Conservation (phyloP, 1,140 invertebrate genomes). For the Tetragonula clypearis region DNA sequence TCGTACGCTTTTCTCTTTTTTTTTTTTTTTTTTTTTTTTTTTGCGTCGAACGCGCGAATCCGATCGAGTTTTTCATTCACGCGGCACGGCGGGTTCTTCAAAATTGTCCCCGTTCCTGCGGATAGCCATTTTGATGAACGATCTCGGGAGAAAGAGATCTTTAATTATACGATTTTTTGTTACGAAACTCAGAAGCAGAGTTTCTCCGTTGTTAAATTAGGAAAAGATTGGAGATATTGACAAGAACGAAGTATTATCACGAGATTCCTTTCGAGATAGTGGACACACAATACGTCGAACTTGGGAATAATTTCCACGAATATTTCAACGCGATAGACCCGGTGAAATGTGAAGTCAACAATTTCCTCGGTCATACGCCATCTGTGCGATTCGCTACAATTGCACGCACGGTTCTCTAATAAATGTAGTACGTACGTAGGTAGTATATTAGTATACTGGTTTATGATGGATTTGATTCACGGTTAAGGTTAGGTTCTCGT, state of each 20-base stretch:
- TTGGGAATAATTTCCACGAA: background rate
- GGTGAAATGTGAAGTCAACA: background rate
- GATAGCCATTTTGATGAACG: background rate
- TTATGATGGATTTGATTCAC: slow-evolving; percentile 31
- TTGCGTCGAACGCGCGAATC: background rate
- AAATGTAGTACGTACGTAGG: background rate
- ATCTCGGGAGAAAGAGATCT: too few species aligned
- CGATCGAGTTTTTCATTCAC: slow-evolving; percentile 6
- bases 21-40: too few species aligned
- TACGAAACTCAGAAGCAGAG: too few species aligned
- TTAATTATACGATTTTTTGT: too few species aligned
- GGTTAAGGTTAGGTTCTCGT: slow-evolving; percentile 54
- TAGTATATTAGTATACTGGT: slow-evolving; percentile 36
- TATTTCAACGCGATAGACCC: background rate
- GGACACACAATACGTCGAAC: too few species aligned
- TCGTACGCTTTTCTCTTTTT: background rate
- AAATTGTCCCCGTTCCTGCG: slow-evolving; percentile 1
- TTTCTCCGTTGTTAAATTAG: too few species aligned
- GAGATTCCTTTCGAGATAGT: too few species aligned
- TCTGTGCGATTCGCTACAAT: slow-evolving; percentile 20
- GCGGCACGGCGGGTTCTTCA: background rate
- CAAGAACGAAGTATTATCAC: too few species aligned
- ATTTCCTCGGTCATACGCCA: slow-evolving; percentile 19
- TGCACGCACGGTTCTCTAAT: slow-evolving; percentile 9
- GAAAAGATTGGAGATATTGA: too few species aligned